Conservation (phyloP, 2,113 vertebrate genomes). For the Sander lucioperca region DNA sequence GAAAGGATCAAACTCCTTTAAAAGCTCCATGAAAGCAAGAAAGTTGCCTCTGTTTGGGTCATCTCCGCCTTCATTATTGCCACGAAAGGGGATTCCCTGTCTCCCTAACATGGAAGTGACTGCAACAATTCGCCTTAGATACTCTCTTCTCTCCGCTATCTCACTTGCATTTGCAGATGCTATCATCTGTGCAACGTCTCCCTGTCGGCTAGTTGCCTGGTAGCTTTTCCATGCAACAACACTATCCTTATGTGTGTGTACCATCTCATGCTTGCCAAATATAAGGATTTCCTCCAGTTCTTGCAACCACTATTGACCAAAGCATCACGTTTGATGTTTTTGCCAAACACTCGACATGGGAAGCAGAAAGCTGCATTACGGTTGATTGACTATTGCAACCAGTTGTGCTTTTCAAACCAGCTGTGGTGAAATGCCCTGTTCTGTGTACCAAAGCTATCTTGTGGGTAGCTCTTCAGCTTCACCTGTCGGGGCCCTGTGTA, state of each 20-base stretch:
- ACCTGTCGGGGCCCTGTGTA: too few relatives aligned
- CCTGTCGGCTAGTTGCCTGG: not conserved
- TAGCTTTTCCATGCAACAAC: not conserved
- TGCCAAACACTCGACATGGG: too few relatives aligned
- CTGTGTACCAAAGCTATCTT: too few relatives aligned
- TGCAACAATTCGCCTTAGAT: slow-evolving; percentile 9
- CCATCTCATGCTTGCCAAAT: not conserved
- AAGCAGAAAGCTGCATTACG: too few relatives aligned
- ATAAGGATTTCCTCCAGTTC: not conserved
- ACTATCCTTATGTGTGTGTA: not conserved
- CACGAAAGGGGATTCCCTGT: not conserved
- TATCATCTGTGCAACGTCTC: not conserved
- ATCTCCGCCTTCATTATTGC: not conserved
- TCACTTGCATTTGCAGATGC: slow-evolving; percentile 5
- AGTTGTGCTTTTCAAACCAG: too few relatives aligned
- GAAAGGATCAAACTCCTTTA: not conserved
- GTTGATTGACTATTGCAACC: too few relatives aligned
- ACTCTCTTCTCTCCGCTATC: slow-evolving; percentile 6
- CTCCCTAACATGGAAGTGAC: slow-evolving; percentile 1
- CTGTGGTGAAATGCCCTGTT: too few relatives aligned
- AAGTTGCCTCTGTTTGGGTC: not conserved
- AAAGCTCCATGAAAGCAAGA: not conserved
- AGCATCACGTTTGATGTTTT: not conserved
- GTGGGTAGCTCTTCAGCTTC: too few relatives aligned
- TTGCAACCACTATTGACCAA: not conserved